Evolutionary conservation across 2,888 invertebrate species (phyloP), one percentile per base, ranked within the genome.

Genomic region (Parasteatoda lunata): DNA sequence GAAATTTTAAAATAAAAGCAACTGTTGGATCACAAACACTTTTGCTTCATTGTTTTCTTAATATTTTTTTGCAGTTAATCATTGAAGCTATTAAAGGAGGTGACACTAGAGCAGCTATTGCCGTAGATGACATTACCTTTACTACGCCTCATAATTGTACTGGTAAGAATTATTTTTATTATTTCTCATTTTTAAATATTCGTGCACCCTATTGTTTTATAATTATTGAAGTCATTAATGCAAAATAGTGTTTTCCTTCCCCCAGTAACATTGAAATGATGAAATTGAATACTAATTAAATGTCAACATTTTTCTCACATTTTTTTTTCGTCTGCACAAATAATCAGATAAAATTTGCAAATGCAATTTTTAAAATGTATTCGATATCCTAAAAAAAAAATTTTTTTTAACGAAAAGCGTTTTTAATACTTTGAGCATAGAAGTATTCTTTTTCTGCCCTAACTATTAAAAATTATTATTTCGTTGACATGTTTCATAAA

Each of bases 51-150:
- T 54, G 49, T 47, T 30, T 9, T 15, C 13, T 9, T 4, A 6
- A 47, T 72, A 4, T 4, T 59, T 81, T 52, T 71, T 91, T 91
- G 8, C 90, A 92, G 91, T 91, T 93, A 6, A 91, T 93, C n/a
- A 92, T 93, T 76, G 93, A 93, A 91, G 94, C 94, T 3, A 93
- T 93, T 66, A 93, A 93, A 93, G 94, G 94, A n/a, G 93, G 93
- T 2, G 93, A 93, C 89, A 84, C 88, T 8, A 82, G 89, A 9
- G 89, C 89, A 7, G 93, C 92, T 89, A 93, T 94, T 86, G 93
- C 93, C 3, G 92, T 94, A 85, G 94, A 94, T 89, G 94, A 94
- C 89, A 92, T 94, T 59, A 92, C 93, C 4, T 93, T 94, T 90
- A 88, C 84, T 3, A 84, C 89, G 0, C 88, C 88, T 52, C 78